phyloP scores from a whole-genome alignment of 2,888 invertebrate genomes.

The Cephus pulcher region DNA sequence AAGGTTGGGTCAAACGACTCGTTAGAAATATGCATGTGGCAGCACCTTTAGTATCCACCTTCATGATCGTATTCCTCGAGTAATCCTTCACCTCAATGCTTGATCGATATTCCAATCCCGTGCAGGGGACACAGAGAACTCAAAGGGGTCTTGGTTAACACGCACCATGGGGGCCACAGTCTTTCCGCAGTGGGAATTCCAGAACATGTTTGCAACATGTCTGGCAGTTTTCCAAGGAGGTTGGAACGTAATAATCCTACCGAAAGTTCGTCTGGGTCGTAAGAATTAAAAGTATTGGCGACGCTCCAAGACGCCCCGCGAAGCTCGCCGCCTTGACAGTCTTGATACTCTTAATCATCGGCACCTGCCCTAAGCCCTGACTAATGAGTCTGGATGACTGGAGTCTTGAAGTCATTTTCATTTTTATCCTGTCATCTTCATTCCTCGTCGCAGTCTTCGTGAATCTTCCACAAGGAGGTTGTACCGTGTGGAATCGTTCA shows the following conservation, averaged over 20 bases:
- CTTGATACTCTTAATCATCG: constrained; percentile 44
- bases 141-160: background rate
- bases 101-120: background rate
- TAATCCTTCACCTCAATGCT: background rate
- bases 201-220: constrained; percentile 43
- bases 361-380: constrained; percentile 44
- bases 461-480: background rate
- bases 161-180: background rate
- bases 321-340: constrained; percentile 29
- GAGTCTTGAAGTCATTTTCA: background rate
- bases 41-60: background rate
- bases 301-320: constrained; percentile 31
- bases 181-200: constrained; percentile 37
- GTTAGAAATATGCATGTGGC: background rate
- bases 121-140: background rate
- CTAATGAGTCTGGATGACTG: constrained; percentile 39
- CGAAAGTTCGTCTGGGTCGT: constrained; percentile 50
- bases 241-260: constrained; percentile 47
- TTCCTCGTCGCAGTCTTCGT: constrained; percentile 14
- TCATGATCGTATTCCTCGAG: background rate
- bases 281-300: constrained; percentile 44
- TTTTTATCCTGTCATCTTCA: background rate
- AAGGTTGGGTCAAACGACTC: background rate
- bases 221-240: constrained; percentile 56
- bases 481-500: background rate